These are phyloP conservation scores for Protobothrops mucrosquamatus DNA, from an alignment of 2,113 vertebrate genomes.

Conservation along the genomic window DNA sequence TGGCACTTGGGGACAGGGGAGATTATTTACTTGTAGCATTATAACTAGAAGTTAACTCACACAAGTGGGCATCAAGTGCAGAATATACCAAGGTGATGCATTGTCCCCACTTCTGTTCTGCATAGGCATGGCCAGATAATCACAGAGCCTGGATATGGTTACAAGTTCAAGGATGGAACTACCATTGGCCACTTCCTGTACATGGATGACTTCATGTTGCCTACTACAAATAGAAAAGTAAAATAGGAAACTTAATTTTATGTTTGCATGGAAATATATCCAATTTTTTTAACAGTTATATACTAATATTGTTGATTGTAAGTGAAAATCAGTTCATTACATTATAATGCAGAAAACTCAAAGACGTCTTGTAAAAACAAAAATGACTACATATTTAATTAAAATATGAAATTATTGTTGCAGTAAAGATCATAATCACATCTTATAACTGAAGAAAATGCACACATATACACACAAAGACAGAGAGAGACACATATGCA, in stretches of 20 bases:
- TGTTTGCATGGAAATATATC: neutral
- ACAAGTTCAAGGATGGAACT: neutral
- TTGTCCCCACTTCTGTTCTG: neutral
- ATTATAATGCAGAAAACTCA: slow-evolving; percentile 53
- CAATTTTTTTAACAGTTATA: slow-evolving; percentile 51
- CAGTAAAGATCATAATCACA: slow-evolving; percentile 68
- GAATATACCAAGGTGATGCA: neutral
- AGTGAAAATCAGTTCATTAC: slow-evolving; percentile 64
- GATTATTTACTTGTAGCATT: neutral
- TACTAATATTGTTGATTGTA: slow-evolving; percentile 46
- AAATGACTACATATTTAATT: slow-evolving; percentile 67
- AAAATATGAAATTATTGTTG: slow-evolving; percentile 70
- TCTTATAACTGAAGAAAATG: slow-evolving; percentile 63
- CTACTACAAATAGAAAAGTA: neutral
- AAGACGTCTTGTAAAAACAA: slow-evolving; percentile 59
- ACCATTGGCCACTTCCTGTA: neutral
- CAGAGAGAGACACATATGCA: neutral
- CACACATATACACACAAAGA: slow-evolving; percentile 42
- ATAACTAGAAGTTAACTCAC: neutral
- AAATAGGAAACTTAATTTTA: neutral
- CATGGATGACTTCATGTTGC: neutral
- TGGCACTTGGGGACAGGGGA: neutral
- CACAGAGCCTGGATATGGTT: neutral
- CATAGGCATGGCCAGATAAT: neutral
- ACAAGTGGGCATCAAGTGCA: neutral